Evolutionary conservation across 1,140 invertebrate genomes (phyloP), one percentile per base, ranked within the genome.

Genomic region (Lordiphosa collinella): DNA sequence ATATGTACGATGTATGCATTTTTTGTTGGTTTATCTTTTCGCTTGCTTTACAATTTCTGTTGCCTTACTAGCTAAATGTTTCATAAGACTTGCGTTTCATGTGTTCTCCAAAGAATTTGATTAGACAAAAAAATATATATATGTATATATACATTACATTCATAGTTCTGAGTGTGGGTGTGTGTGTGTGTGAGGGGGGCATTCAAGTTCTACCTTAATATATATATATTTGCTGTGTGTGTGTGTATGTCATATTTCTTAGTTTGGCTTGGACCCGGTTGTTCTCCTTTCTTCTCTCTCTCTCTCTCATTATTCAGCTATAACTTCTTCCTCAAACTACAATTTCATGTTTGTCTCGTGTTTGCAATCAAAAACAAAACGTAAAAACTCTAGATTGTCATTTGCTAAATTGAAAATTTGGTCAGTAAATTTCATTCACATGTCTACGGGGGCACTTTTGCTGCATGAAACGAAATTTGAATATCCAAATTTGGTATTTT

Each of bases 71-170:
- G 55, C 75, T 80, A 80, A 66, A 55, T 44, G 54, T 80, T 80
- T 86, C 82, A 86, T 86, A 86, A 86, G 82, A 86, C 82, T 80
- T 87, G 79, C 78, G 79, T 87, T 85, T 78, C 60, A 69, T 70
- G 49, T 69, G 35, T 65, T 67, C 62, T 55, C 71, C 71, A 49
- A 67, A 62, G 68, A 76, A 70, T 78, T 78, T 56, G 68, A 61
- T 53, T 73, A 62, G 56, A 79, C 74, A 79, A 79, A 79, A 80
- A 74, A 63, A 79, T 78, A 76, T 72, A 35, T 50, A 25, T 70
- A 40, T 66, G 34, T 70, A 41, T 50, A 56, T 58, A 31, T 60
- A 25, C 22, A 43, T 50, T 6, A 11, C 14, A 22, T 56, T 9
- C 11, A 34, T 56, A 13, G 36, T 12, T 38, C 6, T 47, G 13